Evolutionary conservation across 35 echinoderm and acorn worm genomes (phyloP).

Genomic region (Ophiothrix spiculata): DNA sequence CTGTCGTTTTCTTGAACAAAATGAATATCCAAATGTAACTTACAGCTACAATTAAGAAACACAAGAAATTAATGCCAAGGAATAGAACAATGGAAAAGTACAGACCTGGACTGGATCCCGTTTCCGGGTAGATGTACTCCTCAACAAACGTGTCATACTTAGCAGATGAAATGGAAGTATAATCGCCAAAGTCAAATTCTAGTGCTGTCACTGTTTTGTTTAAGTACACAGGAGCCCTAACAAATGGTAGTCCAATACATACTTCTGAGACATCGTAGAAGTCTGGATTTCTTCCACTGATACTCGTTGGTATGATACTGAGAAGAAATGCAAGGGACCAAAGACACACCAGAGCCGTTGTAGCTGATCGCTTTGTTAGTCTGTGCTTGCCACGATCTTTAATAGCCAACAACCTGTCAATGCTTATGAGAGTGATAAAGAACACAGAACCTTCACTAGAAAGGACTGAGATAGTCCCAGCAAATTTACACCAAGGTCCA

Average conservation of each 20-base stretch:
- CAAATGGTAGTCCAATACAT: constrained; percentile 43
- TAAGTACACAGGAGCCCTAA: constrained; percentile 41
- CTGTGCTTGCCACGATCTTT: neutral
- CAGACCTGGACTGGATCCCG: constrained; percentile 16
- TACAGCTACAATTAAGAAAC: constrained; percentile 31
- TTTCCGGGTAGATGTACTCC: neutral
- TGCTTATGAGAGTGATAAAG: constrained; percentile 42
- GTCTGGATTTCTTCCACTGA: neutral
- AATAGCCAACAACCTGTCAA: constrained; percentile 36
- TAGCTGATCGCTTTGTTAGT: neutral
- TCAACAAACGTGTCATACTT: constrained; percentile 1
- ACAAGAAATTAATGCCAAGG: constrained; percentile 27
- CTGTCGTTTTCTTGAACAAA: neutral
- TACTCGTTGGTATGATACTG: constrained; percentile 1
- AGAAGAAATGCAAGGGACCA: constrained; percentile 29
- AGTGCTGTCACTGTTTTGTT: neutral
- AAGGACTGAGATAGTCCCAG: constrained; percentile 25
- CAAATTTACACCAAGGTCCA: constrained; percentile 27
- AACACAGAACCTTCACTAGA: constrained; percentile 54
- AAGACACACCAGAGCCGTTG: neutral
- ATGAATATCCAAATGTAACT: constrained; percentile 45
- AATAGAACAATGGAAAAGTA: constrained; percentile 33
- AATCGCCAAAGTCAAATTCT: neutral
- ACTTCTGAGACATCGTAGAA: constrained; percentile 44
- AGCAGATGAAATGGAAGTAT: neutral